A percentile compares a stretch with the other conserved stretches of the same genome.
These are phyloP conservation scores for Actinia equina DNA, from an alignment of 64 coral and sea anemone genomes.

Conservation along the genomic window DNA sequence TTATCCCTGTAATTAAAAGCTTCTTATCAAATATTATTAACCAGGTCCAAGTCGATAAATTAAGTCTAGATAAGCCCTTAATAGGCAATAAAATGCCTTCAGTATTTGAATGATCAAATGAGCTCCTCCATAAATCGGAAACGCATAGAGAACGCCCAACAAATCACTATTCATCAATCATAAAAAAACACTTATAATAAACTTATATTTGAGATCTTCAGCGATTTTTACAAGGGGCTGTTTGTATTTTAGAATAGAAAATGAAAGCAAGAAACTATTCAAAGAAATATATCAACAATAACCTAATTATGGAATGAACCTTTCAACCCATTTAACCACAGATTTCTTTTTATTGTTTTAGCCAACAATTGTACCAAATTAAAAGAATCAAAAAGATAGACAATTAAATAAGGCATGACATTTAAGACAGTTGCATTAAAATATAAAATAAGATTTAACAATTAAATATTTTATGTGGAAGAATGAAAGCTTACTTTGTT, in stretches of 20 bases:
- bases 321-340: too few relatives aligned
- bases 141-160: not conserved
- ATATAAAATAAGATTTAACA: not conserved
- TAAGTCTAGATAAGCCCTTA: conserved; percentile 6
- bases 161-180: too few relatives aligned
- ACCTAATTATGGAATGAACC: not conserved
- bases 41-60: too few relatives aligned
- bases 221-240: too few relatives aligned
- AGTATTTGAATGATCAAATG: not conserved
- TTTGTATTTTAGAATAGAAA: not conserved
- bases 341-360: not conserved
- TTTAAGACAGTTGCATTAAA: not conserved
- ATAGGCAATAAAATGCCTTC: not conserved
- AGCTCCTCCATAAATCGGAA: not conserved
- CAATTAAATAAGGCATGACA: not conserved
- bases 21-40: too few relatives aligned
- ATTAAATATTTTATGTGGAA: not conserved
- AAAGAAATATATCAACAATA: not conserved
- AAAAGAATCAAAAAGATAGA: not conserved
- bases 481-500: conserved; percentile 75
- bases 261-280: not conserved
- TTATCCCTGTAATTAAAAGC: too few relatives aligned
- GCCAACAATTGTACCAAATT: not conserved
- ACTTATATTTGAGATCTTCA: not conserved
- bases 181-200: too few relatives aligned